Percentiles rank a stretch among this genome's conserved stretches.
phyloP scores from a whole-genome alignment of 2,797 vertebrate genomes.

The Emydoidea blandingii region DNA sequence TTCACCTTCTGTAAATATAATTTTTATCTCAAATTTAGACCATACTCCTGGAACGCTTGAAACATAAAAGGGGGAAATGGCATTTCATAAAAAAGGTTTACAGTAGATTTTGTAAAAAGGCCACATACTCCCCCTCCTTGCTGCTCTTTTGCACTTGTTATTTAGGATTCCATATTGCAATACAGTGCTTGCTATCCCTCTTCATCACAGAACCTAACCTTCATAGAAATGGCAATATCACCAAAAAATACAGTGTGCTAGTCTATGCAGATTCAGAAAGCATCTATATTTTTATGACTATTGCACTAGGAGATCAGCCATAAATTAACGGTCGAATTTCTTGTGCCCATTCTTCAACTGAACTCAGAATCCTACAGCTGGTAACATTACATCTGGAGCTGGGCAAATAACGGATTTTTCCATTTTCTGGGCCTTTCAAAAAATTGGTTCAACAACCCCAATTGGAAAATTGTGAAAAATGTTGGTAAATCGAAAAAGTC shows the following conservation, averaged over 20 bases:
- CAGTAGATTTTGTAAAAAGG: background rate
- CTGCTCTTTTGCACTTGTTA: background rate
- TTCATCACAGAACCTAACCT: background rate
- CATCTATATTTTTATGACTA: background rate
- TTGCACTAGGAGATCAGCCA: background rate
- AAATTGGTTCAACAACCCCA: background rate
- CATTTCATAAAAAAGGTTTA: background rate
- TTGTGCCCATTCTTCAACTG: fast-evolving
- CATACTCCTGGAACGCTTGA: background rate
- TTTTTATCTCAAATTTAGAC: background rate
- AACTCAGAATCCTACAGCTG: background rate
- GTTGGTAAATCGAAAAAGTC: background rate
- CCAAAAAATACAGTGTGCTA: background rate
- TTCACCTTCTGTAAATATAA: background rate
- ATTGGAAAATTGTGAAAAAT: background rate
- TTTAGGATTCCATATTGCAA: background rate
- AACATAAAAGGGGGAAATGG: background rate
- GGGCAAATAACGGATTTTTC: background rate
- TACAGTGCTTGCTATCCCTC: background rate
- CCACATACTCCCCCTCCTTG: background rate
- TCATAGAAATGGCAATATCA: background rate
- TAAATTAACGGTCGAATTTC: background rate
- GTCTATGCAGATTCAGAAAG: background rate
- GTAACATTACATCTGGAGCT: background rate
- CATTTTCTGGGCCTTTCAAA: background rate